Base-by-base conservation (phyloP, 2,113 vertebrate genomes). In the Atherinomorus stipes region DNA sequence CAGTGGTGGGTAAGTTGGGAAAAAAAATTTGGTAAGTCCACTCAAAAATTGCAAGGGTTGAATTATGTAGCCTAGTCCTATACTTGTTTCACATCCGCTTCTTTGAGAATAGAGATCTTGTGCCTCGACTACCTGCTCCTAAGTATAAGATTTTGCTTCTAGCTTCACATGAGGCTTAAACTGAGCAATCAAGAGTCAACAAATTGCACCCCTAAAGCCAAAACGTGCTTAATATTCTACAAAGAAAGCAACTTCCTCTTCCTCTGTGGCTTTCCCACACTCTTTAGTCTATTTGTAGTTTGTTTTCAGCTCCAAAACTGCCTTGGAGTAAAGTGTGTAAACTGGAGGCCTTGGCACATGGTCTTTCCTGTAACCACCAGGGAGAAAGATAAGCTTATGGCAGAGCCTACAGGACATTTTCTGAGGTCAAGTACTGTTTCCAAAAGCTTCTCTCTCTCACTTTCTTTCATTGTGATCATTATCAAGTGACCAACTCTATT, bases 301-400 rank as follows among this genome's bases (percentile, higher is more conserved):
- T 86, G 78, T 84, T 71, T 85, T 59, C 26, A 75, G 60, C 63
- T 70, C 44, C 19, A 64, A 64, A 66, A 52, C 34, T 61, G 47
- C 26, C 57, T 56, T 59, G 65, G 65, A 84, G 88, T 68, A 47
- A 54, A 83, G 64, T 76, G 76, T 63, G 64, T 54, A 72, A 49
- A 77, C 28, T 64, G 25, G 63, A 78, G 26, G 59, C 28, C 37
- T 54, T 74, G 80, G 58, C 78, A 74, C 0, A 2, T 28, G 38
- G 71, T 40, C 26, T 50, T 72, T 78, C 54, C 59, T 67, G 49
- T 34, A 70, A 67, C 74, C 74, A 64, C 72, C 16, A 21, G 78
- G 64, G 61, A 81, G 26, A 45, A 64, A 76, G 78, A 85, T 60
- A 58, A 86, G 78, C 86, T 71, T 78, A 90, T 89, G 90, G 90